phyloP scores from a whole-genome alignment of 1,140 invertebrate genomes.

The Solenopsis invicta region DNA sequence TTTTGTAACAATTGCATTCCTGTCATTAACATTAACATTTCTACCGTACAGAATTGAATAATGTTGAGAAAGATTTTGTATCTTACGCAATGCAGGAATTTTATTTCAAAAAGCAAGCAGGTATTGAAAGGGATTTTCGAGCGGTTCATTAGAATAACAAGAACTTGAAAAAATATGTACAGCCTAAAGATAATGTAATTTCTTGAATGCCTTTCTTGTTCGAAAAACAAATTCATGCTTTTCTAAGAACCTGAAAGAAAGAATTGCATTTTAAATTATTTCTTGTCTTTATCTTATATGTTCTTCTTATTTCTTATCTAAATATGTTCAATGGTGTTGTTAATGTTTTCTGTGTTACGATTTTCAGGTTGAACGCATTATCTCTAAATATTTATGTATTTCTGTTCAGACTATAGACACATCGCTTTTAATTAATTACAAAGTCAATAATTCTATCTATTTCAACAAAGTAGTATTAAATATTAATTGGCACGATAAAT shows the following conservation, averaged over 20 bases:
- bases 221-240: neutral
- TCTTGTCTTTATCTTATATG: too few species aligned
- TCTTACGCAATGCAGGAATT: neutral
- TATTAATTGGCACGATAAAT: too few species aligned
- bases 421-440: too few species aligned
- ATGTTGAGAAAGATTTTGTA: neutral
- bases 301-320: too few species aligned
- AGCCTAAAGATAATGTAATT: neutral
- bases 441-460: too few species aligned
- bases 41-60: neutral
- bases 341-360: too few species aligned
- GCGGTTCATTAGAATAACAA: neutral
- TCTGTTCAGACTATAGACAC: too few species aligned
- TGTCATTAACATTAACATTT: constrained; percentile 23
- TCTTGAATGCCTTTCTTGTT: neutral
- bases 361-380: too few species aligned
- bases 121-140: neutral
- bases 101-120: neutral
- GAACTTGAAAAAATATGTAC: neutral
- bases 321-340: too few species aligned
- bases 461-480: too few species aligned
- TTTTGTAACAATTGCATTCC: constrained; percentile 68
- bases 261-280: too few species aligned
- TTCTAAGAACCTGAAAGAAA: neutral
- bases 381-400: too few species aligned